Evolutionary conservation across 2,113 vertebrate genomes (phyloP).

Genomic region (Ammodytes dubius): DNA sequence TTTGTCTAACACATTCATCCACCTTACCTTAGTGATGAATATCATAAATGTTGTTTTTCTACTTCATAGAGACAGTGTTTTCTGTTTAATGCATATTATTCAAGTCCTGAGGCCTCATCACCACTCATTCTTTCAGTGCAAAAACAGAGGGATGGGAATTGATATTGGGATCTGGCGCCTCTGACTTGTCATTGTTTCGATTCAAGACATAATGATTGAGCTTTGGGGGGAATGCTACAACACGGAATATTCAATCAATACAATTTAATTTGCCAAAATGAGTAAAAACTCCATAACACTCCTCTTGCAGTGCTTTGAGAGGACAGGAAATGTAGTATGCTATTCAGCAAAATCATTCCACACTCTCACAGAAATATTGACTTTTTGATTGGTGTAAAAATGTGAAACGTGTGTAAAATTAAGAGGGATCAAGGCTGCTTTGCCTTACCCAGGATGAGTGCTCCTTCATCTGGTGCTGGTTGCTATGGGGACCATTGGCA

Average conservation of each 20-base stretch:
- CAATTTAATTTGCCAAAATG: constrained; percentile 55
- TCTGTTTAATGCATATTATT: constrained; percentile 37
- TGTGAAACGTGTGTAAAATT: not conserved
- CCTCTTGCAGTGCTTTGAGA: constrained; percentile 16
- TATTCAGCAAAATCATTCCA: constrained; percentile 29
- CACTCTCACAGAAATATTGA: constrained; percentile 11
- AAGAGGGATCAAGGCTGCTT: constrained; percentile 1
- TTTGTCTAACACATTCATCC: constrained; percentile 10
- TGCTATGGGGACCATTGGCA: constrained; percentile 95
- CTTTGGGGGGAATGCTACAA: constrained; percentile 43
- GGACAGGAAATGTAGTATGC: constrained; percentile 28
- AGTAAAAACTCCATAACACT: constrained; percentile 51
- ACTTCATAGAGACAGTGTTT: not conserved
- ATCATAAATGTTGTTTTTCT: not conserved
- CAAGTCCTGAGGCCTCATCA: constrained; percentile 12
- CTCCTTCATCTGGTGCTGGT: constrained; percentile 99
- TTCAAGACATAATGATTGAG: constrained; percentile 61
- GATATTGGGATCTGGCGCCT: constrained; percentile 58
- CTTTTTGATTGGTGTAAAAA: constrained; percentile 19
- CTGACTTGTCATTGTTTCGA: constrained; percentile 54
- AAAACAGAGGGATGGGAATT: constrained; percentile 44
- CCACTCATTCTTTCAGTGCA: constrained; percentile 23
- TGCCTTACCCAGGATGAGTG: constrained; percentile 95
- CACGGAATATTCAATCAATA: constrained; percentile 58
- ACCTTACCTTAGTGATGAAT: constrained; percentile 7